Evolutionary conservation across 2,797 vertebrate genomes (phyloP), one percentile per base, ranked within the genome.

Genomic region (Mionectes olivaceus): DNA sequence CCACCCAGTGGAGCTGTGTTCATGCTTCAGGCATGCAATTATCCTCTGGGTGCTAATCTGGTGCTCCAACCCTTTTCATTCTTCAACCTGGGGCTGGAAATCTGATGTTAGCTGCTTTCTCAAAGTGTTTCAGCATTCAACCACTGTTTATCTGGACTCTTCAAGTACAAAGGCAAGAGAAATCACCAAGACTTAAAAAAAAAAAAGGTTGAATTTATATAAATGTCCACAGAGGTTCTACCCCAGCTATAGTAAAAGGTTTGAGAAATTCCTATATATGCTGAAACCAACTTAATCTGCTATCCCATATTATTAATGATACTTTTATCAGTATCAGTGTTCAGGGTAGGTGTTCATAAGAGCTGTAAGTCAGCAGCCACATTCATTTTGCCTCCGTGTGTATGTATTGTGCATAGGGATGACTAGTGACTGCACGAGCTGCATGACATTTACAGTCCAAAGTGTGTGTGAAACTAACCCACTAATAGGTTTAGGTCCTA

Each of bases 401-500:
- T 85, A 23, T 33, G 52, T 69, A 30, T 55, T 83, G 81, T 92
- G 57, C 43, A 27, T n/a, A 44, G 57, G 37, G 60, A 91, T 94
- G 84, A 95, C 75, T 89, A 91, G 95, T 80, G 90, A 52, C 76
- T 90, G 75, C 46, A 44, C n/a, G 64, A 93, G 57, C 81, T 50
- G 50, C 13, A 6, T 96, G 83, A 92, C 84, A 93, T 90, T 97
- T 97, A 71, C 57, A 89, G 64, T 71, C 43, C 61, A 39, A 86
- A 89, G 39, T 13, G 19, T 82, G n/a, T 74, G 35, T 57, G 71
- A 89, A 90, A 77, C 52, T 32, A 61, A 56, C 56, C 19, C 41
- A 15, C 49, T 87, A 77, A 81, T 53, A 35, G 46, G 49, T 65
- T 87, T 90, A 57, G 46, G 43, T 64, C 39, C 49, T 47, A n/a